Conservation (phyloP, 37 sponge, comb jelly and placozoan species). For the Agelas oroides region DNA sequence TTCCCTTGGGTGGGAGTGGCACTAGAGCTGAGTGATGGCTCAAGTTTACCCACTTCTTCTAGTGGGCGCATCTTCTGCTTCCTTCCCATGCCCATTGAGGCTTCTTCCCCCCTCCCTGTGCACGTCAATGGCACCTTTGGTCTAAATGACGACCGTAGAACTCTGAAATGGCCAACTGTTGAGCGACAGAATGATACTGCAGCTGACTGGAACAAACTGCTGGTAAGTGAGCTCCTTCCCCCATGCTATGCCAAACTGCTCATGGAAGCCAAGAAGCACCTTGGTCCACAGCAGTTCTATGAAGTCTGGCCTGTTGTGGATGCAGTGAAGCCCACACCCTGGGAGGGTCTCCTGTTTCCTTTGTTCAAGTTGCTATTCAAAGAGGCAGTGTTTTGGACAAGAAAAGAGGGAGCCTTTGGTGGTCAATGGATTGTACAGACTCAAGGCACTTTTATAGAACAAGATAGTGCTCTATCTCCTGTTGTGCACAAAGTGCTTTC, state of each 20-base stretch:
- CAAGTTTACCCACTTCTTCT: neutral
- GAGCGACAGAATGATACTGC: conserved; percentile 31
- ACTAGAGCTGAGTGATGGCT: neutral
- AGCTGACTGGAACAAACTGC: conserved; percentile 56
- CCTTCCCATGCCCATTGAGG: conserved; percentile 48
- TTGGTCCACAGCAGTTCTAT: conserved; percentile 3
- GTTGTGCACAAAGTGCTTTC: neutral
- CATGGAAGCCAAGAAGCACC: conserved; percentile 1
- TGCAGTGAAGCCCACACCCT: neutral
- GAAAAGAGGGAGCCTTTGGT: neutral
- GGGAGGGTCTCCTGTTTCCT: conserved; percentile 12
- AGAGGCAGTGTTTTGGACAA: neutral
- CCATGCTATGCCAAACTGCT: conserved; percentile 35
- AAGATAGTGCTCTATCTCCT: neutral
- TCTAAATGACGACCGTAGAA: conserved; percentile 46
- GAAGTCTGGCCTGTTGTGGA: conserved; percentile 19
- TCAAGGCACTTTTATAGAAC: neutral
- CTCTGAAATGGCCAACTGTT: conserved; percentile 45
- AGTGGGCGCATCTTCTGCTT: conserved; percentile 55
- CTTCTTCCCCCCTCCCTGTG: conserved; percentile 23
- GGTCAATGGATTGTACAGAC: neutral
- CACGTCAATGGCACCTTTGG: conserved; percentile 72
- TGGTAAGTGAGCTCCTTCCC: conserved; percentile 24
- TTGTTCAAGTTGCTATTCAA: neutral
- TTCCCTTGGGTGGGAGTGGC: conserved; percentile 39